Conservation (phyloP, 2,113 vertebrate genomes). For the Dasyprocta punctata region DNA sequence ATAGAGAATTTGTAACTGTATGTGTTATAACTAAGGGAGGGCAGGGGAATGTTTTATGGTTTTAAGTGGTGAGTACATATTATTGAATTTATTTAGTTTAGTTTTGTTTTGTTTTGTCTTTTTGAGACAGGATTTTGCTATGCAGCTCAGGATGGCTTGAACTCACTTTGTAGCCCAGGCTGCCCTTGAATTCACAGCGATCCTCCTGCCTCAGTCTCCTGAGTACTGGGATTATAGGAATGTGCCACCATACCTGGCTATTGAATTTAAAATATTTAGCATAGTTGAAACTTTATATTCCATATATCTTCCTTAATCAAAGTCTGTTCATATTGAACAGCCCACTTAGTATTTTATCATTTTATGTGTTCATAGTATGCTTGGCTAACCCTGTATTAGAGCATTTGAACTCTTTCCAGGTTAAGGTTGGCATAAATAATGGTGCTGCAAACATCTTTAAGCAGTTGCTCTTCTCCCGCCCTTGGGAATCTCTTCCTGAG, state of each 20-base stretch:
- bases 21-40: background rate
- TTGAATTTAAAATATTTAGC: background rate
- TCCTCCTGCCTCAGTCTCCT: too few species aligned
- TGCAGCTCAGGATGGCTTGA: too few species aligned
- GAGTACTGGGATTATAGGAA: too few species aligned
- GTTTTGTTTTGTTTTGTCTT: too few species aligned
- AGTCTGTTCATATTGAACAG: background rate
- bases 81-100: background rate
- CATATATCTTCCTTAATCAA: background rate
- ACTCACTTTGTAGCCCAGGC: too few species aligned
- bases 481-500: background rate
- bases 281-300: background rate
- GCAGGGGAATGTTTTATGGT: background rate
- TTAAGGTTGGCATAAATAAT: constrained; percentile 23
- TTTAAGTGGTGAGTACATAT: background rate
- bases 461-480: background rate
- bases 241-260: background rate
- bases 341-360: background rate
- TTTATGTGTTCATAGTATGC: background rate
- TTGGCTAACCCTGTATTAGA: background rate
- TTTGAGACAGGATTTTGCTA: too few species aligned
- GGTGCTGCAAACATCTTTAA: background rate
- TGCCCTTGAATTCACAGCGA: too few species aligned
- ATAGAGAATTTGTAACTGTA: background rate
- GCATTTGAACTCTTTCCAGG: background rate